phyloP scores from a whole-genome alignment of 2,888 invertebrate species.

The Boloria selene region DNA sequence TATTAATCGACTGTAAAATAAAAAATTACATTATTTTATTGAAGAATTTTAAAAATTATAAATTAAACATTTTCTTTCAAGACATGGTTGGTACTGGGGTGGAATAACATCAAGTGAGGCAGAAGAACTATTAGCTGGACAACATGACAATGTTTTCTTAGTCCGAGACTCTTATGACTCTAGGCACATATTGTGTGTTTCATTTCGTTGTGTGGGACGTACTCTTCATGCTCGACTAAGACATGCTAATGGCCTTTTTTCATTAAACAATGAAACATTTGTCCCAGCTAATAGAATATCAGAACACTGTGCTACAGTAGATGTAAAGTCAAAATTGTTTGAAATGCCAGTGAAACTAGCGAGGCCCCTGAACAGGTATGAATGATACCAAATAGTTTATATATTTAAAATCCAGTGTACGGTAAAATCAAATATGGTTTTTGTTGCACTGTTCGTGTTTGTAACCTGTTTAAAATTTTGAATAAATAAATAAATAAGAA shows the following conservation, averaged over 20 bases:
- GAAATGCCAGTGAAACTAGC: conserved; percentile 78
- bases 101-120: conserved; percentile 87
- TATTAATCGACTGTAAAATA: too few species aligned
- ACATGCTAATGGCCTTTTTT: conserved; percentile 87
- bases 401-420: too few species aligned
- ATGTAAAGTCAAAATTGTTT: conserved; percentile 74
- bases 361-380: conserved; percentile 74
- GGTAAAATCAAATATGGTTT: too few species aligned
- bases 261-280: conserved; percentile 82
- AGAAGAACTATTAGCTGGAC: conserved; percentile 85
- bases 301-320: conserved; percentile 76
- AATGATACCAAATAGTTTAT: background rate
- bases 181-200: conserved; percentile 87
- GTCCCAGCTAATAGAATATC: conserved; percentile 76
- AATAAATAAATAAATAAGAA: too few species aligned
- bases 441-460: too few species aligned
- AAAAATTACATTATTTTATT: background rate
- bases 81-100: conserved; percentile 90
- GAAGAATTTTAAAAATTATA: background rate
- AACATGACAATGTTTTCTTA: conserved; percentile 88
- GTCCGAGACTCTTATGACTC: conserved; percentile 88
- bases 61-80: conserved; percentile 53
- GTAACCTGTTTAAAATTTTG: too few species aligned
- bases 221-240: conserved; percentile 88
- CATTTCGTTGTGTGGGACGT: conserved; percentile 86